These are phyloP conservation scores for Odiellus spinosus DNA, from an alignment of 2,888 invertebrate species.

Conservation along the genomic window DNA sequence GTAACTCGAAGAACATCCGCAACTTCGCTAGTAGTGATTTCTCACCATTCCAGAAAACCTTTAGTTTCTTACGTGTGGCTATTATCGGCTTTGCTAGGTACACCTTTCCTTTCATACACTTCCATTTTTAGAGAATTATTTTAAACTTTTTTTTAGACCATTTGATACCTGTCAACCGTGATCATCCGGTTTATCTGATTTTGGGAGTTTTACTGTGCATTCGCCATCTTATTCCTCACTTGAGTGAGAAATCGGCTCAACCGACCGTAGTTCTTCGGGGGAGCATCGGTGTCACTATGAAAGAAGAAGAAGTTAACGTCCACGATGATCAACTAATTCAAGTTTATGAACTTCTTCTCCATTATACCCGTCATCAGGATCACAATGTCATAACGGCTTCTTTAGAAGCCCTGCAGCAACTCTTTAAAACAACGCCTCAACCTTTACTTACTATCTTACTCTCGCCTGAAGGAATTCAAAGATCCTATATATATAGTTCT, in stretches of 20 bases:
- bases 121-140: too few relatives aligned
- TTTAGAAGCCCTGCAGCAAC: slow-evolving; percentile 52
- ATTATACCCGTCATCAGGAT: slow-evolving; percentile 41
- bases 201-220: slow-evolving; percentile 50
- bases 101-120: too few relatives aligned
- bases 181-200: slow-evolving; percentile 37
- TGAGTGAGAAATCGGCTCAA: slow-evolving; percentile 24
- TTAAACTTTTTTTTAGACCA: slow-evolving; percentile 39
- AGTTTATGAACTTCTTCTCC: slow-evolving; percentile 36
- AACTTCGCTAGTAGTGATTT: slow-evolving; percentile 59
- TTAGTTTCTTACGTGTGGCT: slow-evolving; percentile 47
- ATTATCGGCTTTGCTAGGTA: slow-evolving; percentile 43
- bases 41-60: slow-evolving; percentile 58
- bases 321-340: slow-evolving; percentile 28
- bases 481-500: slow-evolving; percentile 28
- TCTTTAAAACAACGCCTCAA: slow-evolving; percentile 41
- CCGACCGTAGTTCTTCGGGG: slow-evolving; percentile 21
- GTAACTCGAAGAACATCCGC: slow-evolving; percentile 66
- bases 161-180: slow-evolving; percentile 39
- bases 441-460: slow-evolving; percentile 39
- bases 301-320: slow-evolving; percentile 16
- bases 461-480: slow-evolving; percentile 34
- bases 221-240: slow-evolving; percentile 43
- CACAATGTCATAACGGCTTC: slow-evolving; percentile 78
- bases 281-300: slow-evolving; percentile 23